Percentiles rank a stretch among this genome's conserved stretches.
phyloP scores from a whole-genome alignment of 2,888 invertebrate species.

The Aphodius granarius region DNA sequence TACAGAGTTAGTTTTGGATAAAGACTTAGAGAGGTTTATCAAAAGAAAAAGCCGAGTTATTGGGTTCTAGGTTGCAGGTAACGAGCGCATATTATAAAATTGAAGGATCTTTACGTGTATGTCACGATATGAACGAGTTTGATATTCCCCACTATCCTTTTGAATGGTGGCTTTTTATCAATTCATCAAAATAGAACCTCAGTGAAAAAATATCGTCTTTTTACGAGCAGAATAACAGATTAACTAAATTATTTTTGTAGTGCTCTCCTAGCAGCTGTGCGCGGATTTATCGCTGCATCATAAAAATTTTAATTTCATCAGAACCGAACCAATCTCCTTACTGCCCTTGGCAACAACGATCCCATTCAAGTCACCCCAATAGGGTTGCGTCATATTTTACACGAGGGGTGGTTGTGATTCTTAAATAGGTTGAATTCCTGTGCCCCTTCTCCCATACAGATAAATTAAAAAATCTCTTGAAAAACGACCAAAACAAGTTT shows the following conservation, averaged over 20 bases:
- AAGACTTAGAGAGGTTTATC: too few species aligned
- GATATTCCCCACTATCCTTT: too few species aligned
- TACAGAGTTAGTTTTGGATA: too few species aligned
- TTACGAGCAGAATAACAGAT: background rate
- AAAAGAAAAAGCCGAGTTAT: too few species aligned
- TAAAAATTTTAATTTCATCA: background rate
- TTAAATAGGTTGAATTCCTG: background rate
- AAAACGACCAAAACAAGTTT: background rate
- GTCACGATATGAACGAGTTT: too few species aligned
- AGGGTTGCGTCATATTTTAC: background rate
- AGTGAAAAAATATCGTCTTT: too few species aligned
- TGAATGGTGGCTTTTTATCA: too few species aligned
- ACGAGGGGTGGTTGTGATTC: background rate
- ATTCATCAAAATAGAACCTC: too few species aligned
- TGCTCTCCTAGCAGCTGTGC: background rate
- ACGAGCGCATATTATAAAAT: too few species aligned
- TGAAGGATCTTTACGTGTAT: too few species aligned
- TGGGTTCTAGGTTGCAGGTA: too few species aligned
- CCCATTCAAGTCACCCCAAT: background rate
- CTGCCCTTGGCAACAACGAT: background rate
- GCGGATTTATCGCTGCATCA: background rate
- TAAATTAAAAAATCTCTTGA: background rate
- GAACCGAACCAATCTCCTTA: background rate
- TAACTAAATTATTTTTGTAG: background rate
- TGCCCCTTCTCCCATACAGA: background rate